Evolutionary conservation across 2,797 vertebrate species (phyloP).

Genomic region (Sciurus carolinensis): DNA sequence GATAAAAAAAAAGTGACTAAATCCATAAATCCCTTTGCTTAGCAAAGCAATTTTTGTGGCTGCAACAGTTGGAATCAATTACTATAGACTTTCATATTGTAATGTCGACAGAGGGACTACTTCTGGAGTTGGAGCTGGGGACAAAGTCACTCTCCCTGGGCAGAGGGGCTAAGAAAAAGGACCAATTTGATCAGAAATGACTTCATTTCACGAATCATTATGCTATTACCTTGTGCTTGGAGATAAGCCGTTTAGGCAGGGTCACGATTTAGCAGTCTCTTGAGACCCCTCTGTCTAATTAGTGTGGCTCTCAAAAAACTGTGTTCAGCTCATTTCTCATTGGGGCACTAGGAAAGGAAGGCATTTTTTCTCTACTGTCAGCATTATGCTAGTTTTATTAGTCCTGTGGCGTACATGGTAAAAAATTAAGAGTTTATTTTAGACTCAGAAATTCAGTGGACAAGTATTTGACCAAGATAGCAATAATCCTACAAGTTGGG

Average conservation of each 20-base stretch:
- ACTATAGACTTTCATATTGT: slow-evolving; percentile 57
- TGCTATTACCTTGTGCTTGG: slow-evolving; percentile 63
- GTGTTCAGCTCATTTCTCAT: slow-evolving; percentile 66
- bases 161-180: slow-evolving; percentile 16
- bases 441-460: background rate
- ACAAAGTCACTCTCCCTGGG: slow-evolving; percentile 40
- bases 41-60: slow-evolving; percentile 78
- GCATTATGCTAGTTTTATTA: slow-evolving; percentile 64
- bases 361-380: background rate
- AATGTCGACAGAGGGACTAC: slow-evolving; percentile 32
- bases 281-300: slow-evolving; percentile 73
- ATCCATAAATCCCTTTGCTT: slow-evolving; percentile 80
- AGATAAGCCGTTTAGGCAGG: slow-evolving; percentile 61
- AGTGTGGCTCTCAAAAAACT: slow-evolving; percentile 58
- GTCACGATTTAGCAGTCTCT: slow-evolving; percentile 71
- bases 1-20: slow-evolving; percentile 71
- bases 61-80: slow-evolving; percentile 78
- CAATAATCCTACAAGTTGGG: background rate
- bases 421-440: slow-evolving; percentile 72
- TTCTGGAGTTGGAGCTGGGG: slow-evolving; percentile 4
- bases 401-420: background rate
- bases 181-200: slow-evolving; percentile 70
- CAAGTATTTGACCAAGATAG: background rate
- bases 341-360: background rate
- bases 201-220: slow-evolving; percentile 73